Percentiles rank a stretch among this genome's conserved stretches.
Evolutionary conservation across 1,140 invertebrate species (phyloP).

Genomic region (Drosophila parvula): DNA sequence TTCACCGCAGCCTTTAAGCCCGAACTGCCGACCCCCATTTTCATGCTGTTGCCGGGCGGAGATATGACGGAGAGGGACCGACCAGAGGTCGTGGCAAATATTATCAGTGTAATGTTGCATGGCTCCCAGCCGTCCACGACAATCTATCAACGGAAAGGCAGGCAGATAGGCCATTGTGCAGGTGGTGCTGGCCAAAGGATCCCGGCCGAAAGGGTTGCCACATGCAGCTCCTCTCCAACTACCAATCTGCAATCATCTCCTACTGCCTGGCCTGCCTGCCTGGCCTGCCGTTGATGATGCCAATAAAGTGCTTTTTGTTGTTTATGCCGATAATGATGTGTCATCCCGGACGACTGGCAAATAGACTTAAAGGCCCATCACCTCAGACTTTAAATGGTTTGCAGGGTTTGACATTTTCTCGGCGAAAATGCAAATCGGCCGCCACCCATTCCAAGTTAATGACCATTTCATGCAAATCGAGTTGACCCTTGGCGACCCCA

Average conservation of each 20-base stretch:
- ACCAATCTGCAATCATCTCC: conserved; percentile 55
- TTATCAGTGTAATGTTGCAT: conserved; percentile 72
- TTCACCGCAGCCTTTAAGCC: conserved; percentile 31
- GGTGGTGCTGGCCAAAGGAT: conserved; percentile 29
- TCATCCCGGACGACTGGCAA: conserved; percentile 36
- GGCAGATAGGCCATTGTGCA: conserved; percentile 43
- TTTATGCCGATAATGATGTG: conserved; percentile 79
- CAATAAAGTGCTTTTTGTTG: conserved; percentile 79
- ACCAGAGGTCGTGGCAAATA: conserved; percentile 52
- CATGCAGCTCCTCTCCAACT: conserved; percentile 33
- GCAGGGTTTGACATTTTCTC: conserved; percentile 43
- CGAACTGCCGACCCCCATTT: conserved; percentile 28
- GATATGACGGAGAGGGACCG: conserved; percentile 6
- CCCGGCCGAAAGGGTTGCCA: conserved; percentile 37
- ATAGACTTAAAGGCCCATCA: conserved; percentile 8
- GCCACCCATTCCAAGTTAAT: conserved; percentile 51
- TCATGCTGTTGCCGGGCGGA: conserved; percentile 16
- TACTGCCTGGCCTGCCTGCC: conserved; percentile 42
- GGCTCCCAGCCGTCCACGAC: conserved; percentile 45
- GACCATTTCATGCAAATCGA: conserved; percentile 63
- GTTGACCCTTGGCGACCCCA: conserved; percentile 34
- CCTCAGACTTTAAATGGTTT: conserved; percentile 32
- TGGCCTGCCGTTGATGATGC: conserved; percentile 65
- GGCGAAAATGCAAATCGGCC: conserved; percentile 5
- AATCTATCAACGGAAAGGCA: conserved; percentile 50